These are phyloP conservation scores for Melanerpes formicivorus DNA, from an alignment of 2,113 vertebrate genomes.

Conservation along the genomic window DNA sequence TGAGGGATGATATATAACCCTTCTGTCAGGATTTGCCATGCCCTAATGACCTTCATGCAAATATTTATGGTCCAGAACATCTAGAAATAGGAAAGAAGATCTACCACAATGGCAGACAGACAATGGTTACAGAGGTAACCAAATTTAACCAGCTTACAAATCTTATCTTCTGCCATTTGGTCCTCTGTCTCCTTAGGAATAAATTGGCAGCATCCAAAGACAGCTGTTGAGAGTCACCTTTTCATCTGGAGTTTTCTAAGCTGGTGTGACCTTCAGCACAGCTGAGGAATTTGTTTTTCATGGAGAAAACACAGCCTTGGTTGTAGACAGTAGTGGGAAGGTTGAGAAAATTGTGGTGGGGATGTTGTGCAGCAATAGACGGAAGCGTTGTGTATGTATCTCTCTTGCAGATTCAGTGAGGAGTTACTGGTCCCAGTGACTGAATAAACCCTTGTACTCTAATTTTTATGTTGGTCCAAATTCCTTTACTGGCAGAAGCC, in stretches of 20 bases:
- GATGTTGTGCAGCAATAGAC: neutral
- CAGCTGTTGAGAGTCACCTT: conserved; percentile 1
- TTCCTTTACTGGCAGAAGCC: neutral
- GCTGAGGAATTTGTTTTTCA: conserved; percentile 28
- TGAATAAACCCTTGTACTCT: neutral
- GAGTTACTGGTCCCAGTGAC: neutral
- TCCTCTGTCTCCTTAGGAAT: neutral
- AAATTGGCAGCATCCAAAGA: neutral
- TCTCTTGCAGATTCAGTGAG: neutral
- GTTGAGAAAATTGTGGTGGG: neutral
- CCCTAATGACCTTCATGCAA: conserved; percentile 55
- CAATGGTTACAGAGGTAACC: neutral
- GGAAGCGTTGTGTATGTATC: neutral
- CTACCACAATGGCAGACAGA: neutral
- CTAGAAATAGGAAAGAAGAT: conserved; percentile 28
- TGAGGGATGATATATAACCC: conserved; percentile 33
- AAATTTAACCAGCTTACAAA: neutral
- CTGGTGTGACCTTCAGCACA: neutral
- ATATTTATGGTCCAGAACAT: conserved; percentile 72
- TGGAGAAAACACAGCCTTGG: conserved; percentile 31
- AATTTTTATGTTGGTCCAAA: neutral
- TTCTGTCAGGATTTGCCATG: conserved; percentile 58
- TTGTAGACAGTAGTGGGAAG: neutral
- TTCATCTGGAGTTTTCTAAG: neutral
- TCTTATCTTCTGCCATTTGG: conserved; percentile 25